Conservation (phyloP, 2,113 vertebrate species). For the Catharus fuscescens region DNA sequence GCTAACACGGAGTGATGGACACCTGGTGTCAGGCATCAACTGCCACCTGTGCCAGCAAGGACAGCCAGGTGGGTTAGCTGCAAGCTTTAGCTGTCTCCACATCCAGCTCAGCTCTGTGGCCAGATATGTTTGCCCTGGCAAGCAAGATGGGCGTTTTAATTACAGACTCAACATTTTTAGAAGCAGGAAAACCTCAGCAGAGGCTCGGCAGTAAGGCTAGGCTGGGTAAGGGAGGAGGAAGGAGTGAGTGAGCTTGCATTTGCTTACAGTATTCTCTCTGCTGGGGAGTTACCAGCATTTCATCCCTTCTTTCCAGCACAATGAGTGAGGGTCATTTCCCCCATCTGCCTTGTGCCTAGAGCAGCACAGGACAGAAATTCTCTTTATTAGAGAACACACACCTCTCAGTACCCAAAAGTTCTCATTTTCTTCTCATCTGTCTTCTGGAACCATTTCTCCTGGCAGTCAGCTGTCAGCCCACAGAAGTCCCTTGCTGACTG, state of each 20-base stretch:
- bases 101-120: neutral
- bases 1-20: rapidly evolving
- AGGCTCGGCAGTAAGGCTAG: neutral
- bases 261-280: neutral
- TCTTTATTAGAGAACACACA: neutral
- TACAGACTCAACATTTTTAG: conserved; percentile 56
- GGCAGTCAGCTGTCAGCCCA: conserved; percentile 25
- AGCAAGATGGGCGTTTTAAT: neutral
- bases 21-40: neutral
- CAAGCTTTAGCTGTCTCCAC: neutral
- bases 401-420: neutral
- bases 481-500: neutral
- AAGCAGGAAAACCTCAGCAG: conserved; percentile 51
- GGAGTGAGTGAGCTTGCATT: neutral
- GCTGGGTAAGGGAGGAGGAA: neutral
- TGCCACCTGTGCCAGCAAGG: neutral
- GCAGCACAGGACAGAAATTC: neutral
- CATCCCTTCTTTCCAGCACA: neutral
- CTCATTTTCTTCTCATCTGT: neutral
- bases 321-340: neutral
- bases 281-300: neutral
- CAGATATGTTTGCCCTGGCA: neutral
- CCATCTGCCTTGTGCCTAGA: neutral
- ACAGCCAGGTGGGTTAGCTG: neutral
- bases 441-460: neutral